Conservation (phyloP, 1,140 invertebrate genomes). For the Solenopsis invicta region DNA sequence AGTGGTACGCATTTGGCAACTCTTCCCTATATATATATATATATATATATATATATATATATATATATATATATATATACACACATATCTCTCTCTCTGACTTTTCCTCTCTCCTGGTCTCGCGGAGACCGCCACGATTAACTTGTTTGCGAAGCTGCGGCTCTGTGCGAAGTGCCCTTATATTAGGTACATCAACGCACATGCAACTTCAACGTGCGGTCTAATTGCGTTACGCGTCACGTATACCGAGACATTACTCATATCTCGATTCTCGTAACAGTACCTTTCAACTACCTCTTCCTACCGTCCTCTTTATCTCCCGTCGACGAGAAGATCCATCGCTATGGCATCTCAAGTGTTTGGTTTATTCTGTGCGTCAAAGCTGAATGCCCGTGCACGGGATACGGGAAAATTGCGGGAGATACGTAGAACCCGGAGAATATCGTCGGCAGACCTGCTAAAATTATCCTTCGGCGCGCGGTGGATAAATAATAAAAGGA, state of each 20-base stretch:
- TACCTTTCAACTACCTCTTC: slow-evolving; percentile 28
- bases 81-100: too few species aligned
- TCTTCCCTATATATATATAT: too few species aligned
- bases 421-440: not conserved
- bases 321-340: not conserved
- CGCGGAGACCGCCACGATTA: not conserved
- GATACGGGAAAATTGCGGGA: not conserved
- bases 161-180: not conserved
- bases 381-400: not conserved
- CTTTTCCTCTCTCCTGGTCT: not conserved
- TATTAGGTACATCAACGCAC: not conserved
- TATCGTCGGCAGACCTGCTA: not conserved
- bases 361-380: slow-evolving; percentile 1
- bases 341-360: not conserved
- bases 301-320: slow-evolving; percentile 14
- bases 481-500: not conserved
- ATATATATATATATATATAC: too few species aligned
- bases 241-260: not conserved
- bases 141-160: slow-evolving; percentile 10
- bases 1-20: too few species aligned
- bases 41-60: too few species aligned
- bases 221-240: slow-evolving; percentile 15
- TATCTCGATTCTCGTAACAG: not conserved
- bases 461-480: not conserved
- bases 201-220: not conserved